Evolutionary conservation across 2,888 invertebrate species (phyloP).

Genomic region (Epirrhoe tristata): DNA sequence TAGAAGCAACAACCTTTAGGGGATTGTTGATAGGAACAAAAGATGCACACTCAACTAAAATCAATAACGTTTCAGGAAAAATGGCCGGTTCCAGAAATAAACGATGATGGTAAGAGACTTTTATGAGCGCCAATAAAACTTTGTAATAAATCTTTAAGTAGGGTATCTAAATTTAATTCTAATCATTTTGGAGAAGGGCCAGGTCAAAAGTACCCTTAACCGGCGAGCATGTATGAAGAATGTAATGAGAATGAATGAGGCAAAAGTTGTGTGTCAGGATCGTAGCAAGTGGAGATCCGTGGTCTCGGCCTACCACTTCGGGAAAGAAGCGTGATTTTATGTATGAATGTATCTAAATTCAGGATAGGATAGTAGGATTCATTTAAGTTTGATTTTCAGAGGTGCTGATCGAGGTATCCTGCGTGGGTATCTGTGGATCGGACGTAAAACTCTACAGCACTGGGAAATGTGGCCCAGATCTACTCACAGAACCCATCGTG

Average conservation of each 20-base stretch:
- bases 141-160: constrained; percentile 27
- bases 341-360: too few species aligned
- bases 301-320: too few species aligned
- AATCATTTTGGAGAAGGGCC: too few species aligned
- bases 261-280: too few species aligned
- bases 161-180: too few species aligned
- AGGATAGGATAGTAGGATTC: not conserved
- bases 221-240: too few species aligned
- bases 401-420: constrained; percentile 93
- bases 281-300: too few species aligned
- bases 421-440: constrained; percentile 97
- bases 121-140: not conserved
- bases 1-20: too few species aligned
- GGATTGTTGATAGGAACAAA: too few species aligned
- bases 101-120: constrained; percentile 87
- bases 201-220: too few species aligned
- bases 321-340: too few species aligned
- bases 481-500: constrained; percentile 92
- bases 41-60: not conserved
- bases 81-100: constrained; percentile 90
- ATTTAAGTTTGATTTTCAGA: constrained; percentile 80
- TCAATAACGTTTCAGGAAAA: constrained; percentile 87
- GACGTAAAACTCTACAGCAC: constrained; percentile 95
- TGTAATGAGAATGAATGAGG: too few species aligned
- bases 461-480: constrained; percentile 93